Conservation (phyloP, 2,797 vertebrate genomes). For the Mormyrops boulengeri region DNA sequence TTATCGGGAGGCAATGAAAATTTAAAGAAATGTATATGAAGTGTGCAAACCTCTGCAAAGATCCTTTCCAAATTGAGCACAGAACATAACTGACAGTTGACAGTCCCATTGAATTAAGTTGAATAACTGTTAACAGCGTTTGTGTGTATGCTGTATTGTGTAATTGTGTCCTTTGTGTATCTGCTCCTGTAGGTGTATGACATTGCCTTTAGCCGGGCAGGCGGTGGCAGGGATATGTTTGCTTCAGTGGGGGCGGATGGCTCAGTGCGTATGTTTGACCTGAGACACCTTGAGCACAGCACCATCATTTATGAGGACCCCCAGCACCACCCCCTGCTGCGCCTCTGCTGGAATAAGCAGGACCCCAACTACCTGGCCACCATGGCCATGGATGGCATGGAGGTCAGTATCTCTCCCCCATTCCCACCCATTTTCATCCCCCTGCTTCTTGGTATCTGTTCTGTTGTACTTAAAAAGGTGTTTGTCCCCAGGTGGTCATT, state of each 20-base stretch:
- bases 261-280: conserved; percentile 94
- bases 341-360: conserved; percentile 99
- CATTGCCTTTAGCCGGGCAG: conserved; percentile 94
- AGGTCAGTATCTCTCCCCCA: conserved; percentile 57
- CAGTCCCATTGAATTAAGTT: neutral
- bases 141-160: neutral
- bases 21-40: neutral
- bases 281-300: conserved; percentile 95
- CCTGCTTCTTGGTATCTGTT: neutral
- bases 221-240: conserved; percentile 94
- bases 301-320: conserved; percentile 99
- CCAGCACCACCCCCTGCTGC: conserved; percentile 91
- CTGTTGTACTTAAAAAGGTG: neutral
- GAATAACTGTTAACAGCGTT: neutral
- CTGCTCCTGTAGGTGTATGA: conserved; percentile 79
- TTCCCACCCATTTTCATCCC: neutral
- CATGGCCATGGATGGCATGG: conserved; percentile 99
- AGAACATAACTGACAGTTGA: neutral
- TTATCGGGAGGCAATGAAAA: neutral
- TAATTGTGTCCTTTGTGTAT: neutral
- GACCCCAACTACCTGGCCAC: conserved; percentile 97
- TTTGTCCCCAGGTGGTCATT: conserved; percentile 79
- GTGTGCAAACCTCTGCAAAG: neutral
- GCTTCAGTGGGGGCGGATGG: conserved; percentile 94
- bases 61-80: neutral